Base-by-base conservation (phyloP, 2,113 vertebrate genomes). In the Ictalurus punctatus region DNA sequence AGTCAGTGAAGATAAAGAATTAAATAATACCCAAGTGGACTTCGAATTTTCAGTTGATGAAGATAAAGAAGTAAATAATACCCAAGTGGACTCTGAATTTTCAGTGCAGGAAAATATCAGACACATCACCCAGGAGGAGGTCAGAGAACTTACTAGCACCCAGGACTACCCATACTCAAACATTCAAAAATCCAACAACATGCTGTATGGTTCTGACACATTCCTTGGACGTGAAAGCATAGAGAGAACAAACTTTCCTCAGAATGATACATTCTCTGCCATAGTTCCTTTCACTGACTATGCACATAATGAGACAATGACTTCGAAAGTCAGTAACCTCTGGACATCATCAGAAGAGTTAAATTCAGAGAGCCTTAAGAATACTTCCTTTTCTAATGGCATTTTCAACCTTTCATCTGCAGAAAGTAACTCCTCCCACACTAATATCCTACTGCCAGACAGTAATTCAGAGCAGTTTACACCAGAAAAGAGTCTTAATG, bases 401-500 rank as follows among this genome's bases (percentile, higher is more conserved):
- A 10, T 61, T 27, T 78, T 89, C 23, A 92, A 92, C 65, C 2
- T 52, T 16, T 82, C 76, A 44, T 65, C 25, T 16, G 14, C 6
- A n/a, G 88, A 93, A n/a, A 82, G 91, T n/a, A 56, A 81, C 0
- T n/a, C 27, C 27, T 90, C 86, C 2, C 21, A 27, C 16, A 67
- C n/a, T 40, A 63, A 69, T 34, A 65, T 44, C 71, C 16, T 65
- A 52, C 17, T 19, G 40, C 17, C 79, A 65, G 78, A 37, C 71
- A 84, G 21, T 44, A 84, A 82, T 78, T 84, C 88, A 65, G 73
- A 80, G 48, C n/a, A 69, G 61, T n/a, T 34, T 16, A 65, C 44
- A 52, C 54, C 54, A 74, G 81, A 87, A 79, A 90, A 92, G 0
- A 91, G 86, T 61, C 86, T 5, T 27, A 93, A 95, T 81, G 94